Evolutionary conservation across 2,888 invertebrate species (phyloP), one percentile per base, ranked within the genome.

Genomic region (Tortrix viridana): DNA sequence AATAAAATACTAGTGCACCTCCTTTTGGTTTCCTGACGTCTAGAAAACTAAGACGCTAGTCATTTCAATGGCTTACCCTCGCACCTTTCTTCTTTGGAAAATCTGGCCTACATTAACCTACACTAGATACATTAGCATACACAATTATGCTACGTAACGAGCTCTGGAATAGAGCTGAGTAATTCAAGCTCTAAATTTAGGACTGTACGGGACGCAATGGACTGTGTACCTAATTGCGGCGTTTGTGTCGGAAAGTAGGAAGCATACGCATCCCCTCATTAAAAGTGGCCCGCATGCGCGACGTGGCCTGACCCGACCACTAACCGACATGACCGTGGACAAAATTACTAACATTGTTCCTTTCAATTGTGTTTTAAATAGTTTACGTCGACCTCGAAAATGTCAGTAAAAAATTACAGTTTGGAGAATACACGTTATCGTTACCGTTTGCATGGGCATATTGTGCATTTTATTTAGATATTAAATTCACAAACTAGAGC

Each of bases 181-280:
- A 38, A 38, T 5, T 26, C 26, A 3, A 38, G 38, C n/a, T 38
- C 38, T 14, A n/a, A 23, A 58, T 49, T 38, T 41, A 43, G 18
- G 58, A 50, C n/a, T 16, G 26, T 9, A 48, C n/a, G 22, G 12
- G 12, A 23, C 22, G 9, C 18, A 12, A 43, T 41, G n/a, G n/a
- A 18, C 5, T 23, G 26, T 26, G 26, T 26, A 49, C n/a, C 23
- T 38, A 57, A 38, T 57, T 41, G 26, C 12, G 18, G 5, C 38
- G 20, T 44, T 2, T 6, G 22, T 53, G 57, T 61, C 67, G 68
- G 68, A 67, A 74, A 68, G 67, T 65, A 63, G 63, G 63, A 63
- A 63, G 49, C 54, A 57, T 23, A 74, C 72, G 76, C 76, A 74
- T 80, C 77, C 80, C 76, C 74, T 80, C 74, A 85, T 85, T 82